Percentiles rank a stretch among this genome's conserved stretches.
Conservation (phyloP, 2,888 invertebrate species). For the Andrena dorsata region DNA sequence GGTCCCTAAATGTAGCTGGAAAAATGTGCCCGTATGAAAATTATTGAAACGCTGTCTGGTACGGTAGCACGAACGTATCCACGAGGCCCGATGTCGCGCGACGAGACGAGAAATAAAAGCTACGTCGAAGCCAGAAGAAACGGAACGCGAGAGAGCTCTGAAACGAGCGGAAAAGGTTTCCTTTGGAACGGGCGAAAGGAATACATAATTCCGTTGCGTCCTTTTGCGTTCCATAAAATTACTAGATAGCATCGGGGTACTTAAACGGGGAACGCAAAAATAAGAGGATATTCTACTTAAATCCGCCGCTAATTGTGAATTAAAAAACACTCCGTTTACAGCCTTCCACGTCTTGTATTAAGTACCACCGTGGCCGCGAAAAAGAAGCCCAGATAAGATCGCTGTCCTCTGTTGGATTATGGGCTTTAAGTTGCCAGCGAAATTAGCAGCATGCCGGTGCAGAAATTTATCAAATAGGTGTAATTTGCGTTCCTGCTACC, state of each 20-base stretch:
- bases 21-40: neutral
- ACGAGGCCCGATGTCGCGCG: neutral
- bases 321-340: conserved; percentile 48
- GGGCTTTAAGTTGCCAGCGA: neutral
- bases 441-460: conserved; percentile 7
- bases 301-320: conserved; percentile 51
- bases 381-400: conserved; percentile 31
- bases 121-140: conserved; percentile 1
- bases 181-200: conserved; percentile 32
- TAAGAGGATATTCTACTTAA: conserved; percentile 46
- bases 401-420: conserved; percentile 21
- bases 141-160: neutral
- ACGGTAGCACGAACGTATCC: neutral
- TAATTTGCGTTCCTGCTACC: conserved; percentile 2
- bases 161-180: conserved; percentile 23
- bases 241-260: conserved; percentile 49
- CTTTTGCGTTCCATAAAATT: conserved; percentile 52
- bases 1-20: neutral
- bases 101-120: conserved; percentile 15
- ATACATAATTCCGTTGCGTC: conserved; percentile 44
- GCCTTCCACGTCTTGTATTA: conserved; percentile 16
- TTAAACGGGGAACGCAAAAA: conserved; percentile 36
- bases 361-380: conserved; percentile 14
- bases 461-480: conserved; percentile 24
- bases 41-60: conserved; percentile 9